A percentile compares a stretch with the other conserved stretches of the same genome.
Conservation (phyloP, 2,113 vertebrate genomes). For the Ramphastos sulfuratus region DNA sequence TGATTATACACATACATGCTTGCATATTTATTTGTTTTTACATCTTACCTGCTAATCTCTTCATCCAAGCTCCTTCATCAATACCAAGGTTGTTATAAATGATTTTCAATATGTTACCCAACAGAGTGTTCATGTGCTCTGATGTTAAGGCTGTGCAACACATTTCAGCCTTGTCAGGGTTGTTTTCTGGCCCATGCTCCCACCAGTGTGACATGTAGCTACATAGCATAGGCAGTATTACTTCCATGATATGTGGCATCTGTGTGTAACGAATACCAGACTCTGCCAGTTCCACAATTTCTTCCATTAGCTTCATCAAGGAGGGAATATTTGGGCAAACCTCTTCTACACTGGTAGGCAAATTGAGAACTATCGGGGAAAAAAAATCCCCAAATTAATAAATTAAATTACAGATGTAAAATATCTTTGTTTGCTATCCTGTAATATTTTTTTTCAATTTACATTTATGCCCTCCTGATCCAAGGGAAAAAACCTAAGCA, state of each 20-base stretch:
- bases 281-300: slow-evolving; percentile 92
- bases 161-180: slow-evolving; percentile 73
- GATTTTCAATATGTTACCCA: slow-evolving; percentile 95
- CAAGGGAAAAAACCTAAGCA: background rate
- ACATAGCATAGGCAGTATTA: slow-evolving; percentile 92
- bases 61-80: slow-evolving; percentile 97
- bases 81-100: slow-evolving; percentile 97
- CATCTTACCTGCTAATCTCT: slow-evolving; percentile 87
- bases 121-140: slow-evolving; percentile 93
- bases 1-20: background rate
- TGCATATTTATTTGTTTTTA: background rate
- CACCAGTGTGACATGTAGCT: slow-evolving; percentile 98
- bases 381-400: background rate
- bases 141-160: slow-evolving; percentile 91
- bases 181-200: slow-evolving; percentile 91
- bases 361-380: slow-evolving; percentile 74
- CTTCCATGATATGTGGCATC: slow-evolving; percentile 97
- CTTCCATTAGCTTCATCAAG: slow-evolving; percentile 89
- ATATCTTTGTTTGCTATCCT: background rate
- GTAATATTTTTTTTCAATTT: background rate
- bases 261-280: slow-evolving; percentile 93
- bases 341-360: slow-evolving; percentile 85
- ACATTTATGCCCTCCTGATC: background rate
- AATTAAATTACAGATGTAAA: background rate
- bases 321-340: slow-evolving; percentile 89